Evolutionary conservation across 2,113 vertebrate genomes (phyloP), one percentile per base, ranked within the genome.

Genomic region (Pogonocichla stellata): DNA sequence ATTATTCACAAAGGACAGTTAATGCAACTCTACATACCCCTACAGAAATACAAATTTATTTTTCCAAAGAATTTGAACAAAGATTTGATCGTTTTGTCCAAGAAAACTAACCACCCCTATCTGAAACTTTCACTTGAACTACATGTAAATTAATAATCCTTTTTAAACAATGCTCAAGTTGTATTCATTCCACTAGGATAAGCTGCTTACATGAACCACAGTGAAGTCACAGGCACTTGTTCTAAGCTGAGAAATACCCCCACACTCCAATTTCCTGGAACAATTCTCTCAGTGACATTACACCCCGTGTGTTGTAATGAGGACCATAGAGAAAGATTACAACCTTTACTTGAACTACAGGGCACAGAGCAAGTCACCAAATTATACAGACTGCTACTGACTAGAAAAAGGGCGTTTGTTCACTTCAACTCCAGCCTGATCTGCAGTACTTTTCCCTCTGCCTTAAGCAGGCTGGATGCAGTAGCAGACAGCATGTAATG

Each of bases 141-240:
- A 50, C 31, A 71, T 19, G 48, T 16, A 77, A 87, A 73, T 90
- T 82, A 94, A 78, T 70, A 95, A 94, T 86, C 67, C 92, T 58
- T 91, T 95, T 60, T 10, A 91, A 95, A 95, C 87, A 94, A 91
- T 31, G 57, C 56, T 61, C 1, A 4, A 92, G 34, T 86, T 90
- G 75, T 95, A 80, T 25, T 90, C 62, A 56, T 86, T 90, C 75
- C 92, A 66, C 42, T 24, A 54, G 64, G 47, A 86, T 86, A 96
- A 95, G 79, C 87, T 86, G 79, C 92, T 96, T 95, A 96, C 24
- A 80, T 8, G 67, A 95, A 65, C 58, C 75, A 90, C 67, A 58
- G 33, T 71, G 48, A 82, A 94, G 58, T 83, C 88, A 81, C 5
- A 77, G 81, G 78, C 72, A 79, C 79, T 92, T 54, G 67, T 25